These are phyloP conservation scores for Axinella damicornis DNA, from an alignment of 37 sponge, comb jelly and placozoan species.

Conservation along the genomic window DNA sequence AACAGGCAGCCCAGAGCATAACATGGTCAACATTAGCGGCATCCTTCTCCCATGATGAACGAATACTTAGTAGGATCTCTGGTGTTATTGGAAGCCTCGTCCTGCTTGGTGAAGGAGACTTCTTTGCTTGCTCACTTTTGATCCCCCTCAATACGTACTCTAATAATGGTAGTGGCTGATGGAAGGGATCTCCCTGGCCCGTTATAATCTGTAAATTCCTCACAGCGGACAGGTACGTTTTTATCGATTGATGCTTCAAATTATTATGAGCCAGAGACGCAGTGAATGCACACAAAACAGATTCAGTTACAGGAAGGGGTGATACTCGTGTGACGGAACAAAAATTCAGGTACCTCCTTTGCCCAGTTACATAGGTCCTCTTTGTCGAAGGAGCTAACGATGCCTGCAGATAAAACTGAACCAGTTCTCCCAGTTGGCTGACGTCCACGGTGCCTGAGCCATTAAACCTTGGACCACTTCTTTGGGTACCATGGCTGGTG, in stretches of 20 bases:
- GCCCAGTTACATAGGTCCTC: constrained; percentile 21
- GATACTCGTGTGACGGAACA: neutral
- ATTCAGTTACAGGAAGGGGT: constrained; percentile 6
- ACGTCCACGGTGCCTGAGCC: constrained; percentile 14
- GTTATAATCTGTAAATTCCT: too few relatives aligned
- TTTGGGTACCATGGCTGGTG: neutral
- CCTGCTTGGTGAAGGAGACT: neutral
- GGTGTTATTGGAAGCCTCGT: neutral
- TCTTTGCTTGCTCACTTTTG: constrained; percentile 1
- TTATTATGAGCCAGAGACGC: neutral
- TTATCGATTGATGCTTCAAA: neutral
- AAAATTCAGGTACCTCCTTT: constrained; percentile 13
- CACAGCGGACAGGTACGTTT: constrained; percentile 13
- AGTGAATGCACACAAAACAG: constrained; percentile 1
- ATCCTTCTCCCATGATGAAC: neutral
- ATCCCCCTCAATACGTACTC: neutral
- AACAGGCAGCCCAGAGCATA: too few relatives aligned
- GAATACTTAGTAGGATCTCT: neutral
- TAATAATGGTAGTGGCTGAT: neutral
- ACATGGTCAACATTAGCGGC: too few relatives aligned
- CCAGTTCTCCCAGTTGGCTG: constrained; percentile 12
- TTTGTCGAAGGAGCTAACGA: constrained; percentile 22
- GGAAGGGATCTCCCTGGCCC: neutral
- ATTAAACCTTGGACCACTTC: constrained; percentile 17
- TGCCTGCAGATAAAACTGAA: constrained; percentile 8